These are phyloP conservation scores for Drosophila ochracea DNA, from an alignment of 2,888 invertebrate species.

Conservation along the genomic window DNA sequence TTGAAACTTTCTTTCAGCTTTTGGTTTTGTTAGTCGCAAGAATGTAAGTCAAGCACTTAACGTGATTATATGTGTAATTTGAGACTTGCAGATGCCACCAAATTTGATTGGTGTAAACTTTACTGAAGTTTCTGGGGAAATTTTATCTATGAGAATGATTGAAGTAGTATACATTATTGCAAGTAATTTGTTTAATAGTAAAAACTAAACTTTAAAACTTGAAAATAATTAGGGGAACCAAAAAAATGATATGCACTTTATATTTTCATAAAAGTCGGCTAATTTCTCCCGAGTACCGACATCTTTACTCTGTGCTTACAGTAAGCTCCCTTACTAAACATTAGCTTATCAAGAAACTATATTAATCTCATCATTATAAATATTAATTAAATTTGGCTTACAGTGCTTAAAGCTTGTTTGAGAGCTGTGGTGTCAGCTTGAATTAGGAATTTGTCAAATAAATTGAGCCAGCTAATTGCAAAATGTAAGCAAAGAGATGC, in stretches of 20 bases:
- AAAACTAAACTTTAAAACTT: too few relatives aligned
- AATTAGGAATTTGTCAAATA: slow-evolving; percentile 33
- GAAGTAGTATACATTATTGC: neutral
- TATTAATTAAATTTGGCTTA: slow-evolving; percentile 38
- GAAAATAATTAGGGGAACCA: too few relatives aligned
- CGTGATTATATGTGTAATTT: slow-evolving; percentile 32
- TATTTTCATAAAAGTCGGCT: too few relatives aligned
- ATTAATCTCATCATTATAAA: slow-evolving; percentile 28
- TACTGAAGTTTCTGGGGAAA: neutral
- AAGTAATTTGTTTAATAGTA: neutral
- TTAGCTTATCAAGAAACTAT: neutral
- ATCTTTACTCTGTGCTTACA: too few relatives aligned
- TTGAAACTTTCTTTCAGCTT: slow-evolving; percentile 36
- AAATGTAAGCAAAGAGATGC: slow-evolving; percentile 5
- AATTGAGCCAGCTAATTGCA: slow-evolving; percentile 41
- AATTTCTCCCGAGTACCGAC: neutral
- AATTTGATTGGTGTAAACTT: slow-evolving; percentile 11
- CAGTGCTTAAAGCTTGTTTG: slow-evolving; percentile 1
- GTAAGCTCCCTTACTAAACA: neutral
- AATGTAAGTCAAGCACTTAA: slow-evolving; percentile 37
- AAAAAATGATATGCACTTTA: too few relatives aligned
- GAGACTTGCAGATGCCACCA: slow-evolving; percentile 13
- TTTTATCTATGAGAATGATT: slow-evolving; percentile 1
- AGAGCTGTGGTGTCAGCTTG: slow-evolving; percentile 2
- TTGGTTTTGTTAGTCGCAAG: slow-evolving; percentile 24